phyloP scores from a whole-genome alignment of 1,140 invertebrate genomes.

The Sycophila sp. region DNA sequence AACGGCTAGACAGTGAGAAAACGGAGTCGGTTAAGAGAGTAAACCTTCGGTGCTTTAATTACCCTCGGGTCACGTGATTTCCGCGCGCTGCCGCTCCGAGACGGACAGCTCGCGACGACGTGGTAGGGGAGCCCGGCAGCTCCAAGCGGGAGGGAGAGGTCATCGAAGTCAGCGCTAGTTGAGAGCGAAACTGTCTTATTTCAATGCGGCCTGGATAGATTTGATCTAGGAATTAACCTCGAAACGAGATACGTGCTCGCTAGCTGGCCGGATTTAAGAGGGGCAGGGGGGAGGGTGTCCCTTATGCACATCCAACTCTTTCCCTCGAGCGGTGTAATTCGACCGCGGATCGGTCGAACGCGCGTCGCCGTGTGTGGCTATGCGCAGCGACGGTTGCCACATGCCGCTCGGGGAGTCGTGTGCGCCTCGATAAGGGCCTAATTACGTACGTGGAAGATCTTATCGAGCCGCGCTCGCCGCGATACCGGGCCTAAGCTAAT shows the following conservation, averaged over 20 bases:
- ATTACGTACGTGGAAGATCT: conserved; percentile 42
- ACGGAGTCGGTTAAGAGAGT: background rate
- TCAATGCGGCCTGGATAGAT: background rate
- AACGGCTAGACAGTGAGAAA: background rate
- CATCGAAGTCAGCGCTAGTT: background rate
- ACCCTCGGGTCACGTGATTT: conserved; percentile 19
- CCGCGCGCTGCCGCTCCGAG: background rate
- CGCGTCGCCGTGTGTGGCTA: background rate
- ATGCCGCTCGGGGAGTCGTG: background rate
- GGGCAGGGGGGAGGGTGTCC: no score
- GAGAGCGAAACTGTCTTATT: background rate
- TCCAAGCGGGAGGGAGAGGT: conserved; percentile 1
- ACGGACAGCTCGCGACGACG: no score
- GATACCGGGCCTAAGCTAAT: conserved; percentile 49
- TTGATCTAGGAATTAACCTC: background rate
- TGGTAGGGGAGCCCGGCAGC: no score
- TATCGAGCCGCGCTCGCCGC: conserved; percentile 20
- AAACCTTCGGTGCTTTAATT: conserved; percentile 23
- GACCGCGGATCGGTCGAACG: background rate
- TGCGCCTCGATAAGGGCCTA: conserved; percentile 48
- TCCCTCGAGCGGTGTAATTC: background rate
- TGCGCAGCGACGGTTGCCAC: background rate
- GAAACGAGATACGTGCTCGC: background rate
- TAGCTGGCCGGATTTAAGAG: no score
- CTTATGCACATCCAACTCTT: background rate